A percentile compares a stretch with the other conserved stretches of the same genome.
Conservation (phyloP, 2,797 vertebrate genomes). For the Periophthalmus magnuspinnatus region DNA sequence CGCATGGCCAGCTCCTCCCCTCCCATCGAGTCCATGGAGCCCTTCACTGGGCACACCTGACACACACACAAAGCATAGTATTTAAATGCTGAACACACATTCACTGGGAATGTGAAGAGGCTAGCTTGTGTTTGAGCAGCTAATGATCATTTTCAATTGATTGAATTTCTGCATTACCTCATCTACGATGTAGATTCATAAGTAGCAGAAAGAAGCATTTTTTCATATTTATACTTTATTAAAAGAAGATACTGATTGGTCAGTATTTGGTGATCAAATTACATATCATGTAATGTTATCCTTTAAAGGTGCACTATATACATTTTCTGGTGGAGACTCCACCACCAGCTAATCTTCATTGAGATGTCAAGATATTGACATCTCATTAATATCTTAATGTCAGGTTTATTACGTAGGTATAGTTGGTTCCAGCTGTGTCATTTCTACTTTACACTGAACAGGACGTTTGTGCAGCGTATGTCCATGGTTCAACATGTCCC, state of each 20-base stretch:
- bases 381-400: not conserved
- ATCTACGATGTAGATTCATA: not conserved
- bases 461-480: not conserved
- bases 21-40: constrained; percentile 90
- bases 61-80: constrained; percentile 40
- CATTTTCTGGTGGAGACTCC: not conserved
- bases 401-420: not conserved
- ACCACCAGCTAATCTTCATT: not conserved
- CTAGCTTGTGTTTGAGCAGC: constrained; percentile 32
- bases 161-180: constrained; percentile 10
- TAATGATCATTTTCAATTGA: constrained; percentile 28
- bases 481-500: constrained; percentile 23
- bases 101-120: constrained; percentile 29
- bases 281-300: not conserved
- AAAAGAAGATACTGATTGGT: not conserved
- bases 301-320: not conserved
- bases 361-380: not conserved
- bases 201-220: not conserved
- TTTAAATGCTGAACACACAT: constrained; percentile 55
- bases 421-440: not conserved
- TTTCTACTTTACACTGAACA: not conserved
- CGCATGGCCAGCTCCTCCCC: constrained; percentile 94
- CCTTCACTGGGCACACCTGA: constrained; percentile 94
- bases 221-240: not conserved
- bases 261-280: not conserved